phyloP scores from a whole-genome alignment of 2,888 invertebrate species.

The Ypsolopha sequella region DNA sequence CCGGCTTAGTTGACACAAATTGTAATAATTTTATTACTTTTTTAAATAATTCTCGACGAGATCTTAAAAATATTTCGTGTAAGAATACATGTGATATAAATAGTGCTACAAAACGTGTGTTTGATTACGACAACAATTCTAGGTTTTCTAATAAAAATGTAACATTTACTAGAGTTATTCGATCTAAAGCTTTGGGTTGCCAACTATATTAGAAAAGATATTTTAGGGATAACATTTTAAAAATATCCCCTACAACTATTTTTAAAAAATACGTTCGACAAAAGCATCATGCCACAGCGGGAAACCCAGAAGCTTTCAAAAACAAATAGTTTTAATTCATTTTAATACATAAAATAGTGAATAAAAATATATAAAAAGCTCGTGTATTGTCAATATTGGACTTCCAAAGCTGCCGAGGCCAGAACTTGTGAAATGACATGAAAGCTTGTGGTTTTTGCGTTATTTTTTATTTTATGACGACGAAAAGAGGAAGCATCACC shows the following conservation, averaged over 20 bases:
- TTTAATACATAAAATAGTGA: constrained; percentile 14
- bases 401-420: constrained; percentile 28
- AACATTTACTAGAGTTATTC: too few relatives aligned
- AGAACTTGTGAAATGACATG: constrained; percentile 23
- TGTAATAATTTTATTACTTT: too few relatives aligned
- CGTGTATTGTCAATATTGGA: constrained; percentile 58
- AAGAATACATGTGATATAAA: too few relatives aligned
- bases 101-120: too few relatives aligned
- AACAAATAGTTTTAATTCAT: constrained; percentile 19
- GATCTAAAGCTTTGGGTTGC: constrained; percentile 47
- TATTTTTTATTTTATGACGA: constrained; percentile 16
- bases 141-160: too few relatives aligned
- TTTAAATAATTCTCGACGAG: too few relatives aligned
- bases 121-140: too few relatives aligned
- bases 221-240: constrained; percentile 12
- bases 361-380: constrained; percentile 16
- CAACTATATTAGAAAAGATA: constrained; percentile 21
- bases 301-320: constrained; percentile 65
- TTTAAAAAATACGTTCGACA: constrained; percentile 21
- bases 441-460: constrained; percentile 56
- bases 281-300: constrained; percentile 47
- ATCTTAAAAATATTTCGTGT: too few relatives aligned
- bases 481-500: constrained; percentile 5
- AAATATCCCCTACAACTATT: constrained; percentile 5
- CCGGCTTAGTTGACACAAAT: too few relatives aligned